Evolutionary conservation across 2,113 vertebrate genomes (phyloP).

Genomic region (Eublepharis macularius): DNA sequence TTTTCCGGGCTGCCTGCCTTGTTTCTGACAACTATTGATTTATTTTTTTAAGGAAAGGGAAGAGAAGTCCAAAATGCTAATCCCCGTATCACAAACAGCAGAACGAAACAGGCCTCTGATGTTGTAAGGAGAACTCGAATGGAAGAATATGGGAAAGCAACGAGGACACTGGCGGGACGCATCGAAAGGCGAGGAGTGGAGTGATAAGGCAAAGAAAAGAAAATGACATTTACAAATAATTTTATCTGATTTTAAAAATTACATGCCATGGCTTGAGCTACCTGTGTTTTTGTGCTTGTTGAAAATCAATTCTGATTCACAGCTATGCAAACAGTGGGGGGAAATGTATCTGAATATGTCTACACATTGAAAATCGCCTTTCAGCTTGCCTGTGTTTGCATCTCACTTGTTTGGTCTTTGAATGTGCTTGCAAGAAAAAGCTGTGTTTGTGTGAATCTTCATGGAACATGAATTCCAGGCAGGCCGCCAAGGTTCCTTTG

Average conservation of each 20-base stretch:
- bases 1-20: background rate
- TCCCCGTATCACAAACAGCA: background rate
- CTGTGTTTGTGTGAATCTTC: conserved; percentile 30
- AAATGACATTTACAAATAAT: background rate
- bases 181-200: background rate
- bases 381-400: background rate
- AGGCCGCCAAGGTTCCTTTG: conserved; percentile 37
- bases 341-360: conserved; percentile 20
- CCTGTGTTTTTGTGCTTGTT: background rate
- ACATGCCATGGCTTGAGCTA: background rate
- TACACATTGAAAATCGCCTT: background rate
- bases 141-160: background rate
- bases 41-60: background rate
- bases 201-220: background rate
- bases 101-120: background rate
- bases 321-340: background rate
- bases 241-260: background rate
- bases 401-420: background rate
- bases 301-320: conserved; percentile 2
- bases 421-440: background rate
- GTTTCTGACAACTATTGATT: background rate
- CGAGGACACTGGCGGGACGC: background rate
- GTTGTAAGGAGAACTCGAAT: background rate
- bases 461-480: conserved; percentile 22
- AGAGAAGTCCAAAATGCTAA: background rate